A percentile compares a stretch with the other conserved stretches of the same genome.
Conservation (phyloP, 2,113 vertebrate species). For the Narcine bancroftii region DNA sequence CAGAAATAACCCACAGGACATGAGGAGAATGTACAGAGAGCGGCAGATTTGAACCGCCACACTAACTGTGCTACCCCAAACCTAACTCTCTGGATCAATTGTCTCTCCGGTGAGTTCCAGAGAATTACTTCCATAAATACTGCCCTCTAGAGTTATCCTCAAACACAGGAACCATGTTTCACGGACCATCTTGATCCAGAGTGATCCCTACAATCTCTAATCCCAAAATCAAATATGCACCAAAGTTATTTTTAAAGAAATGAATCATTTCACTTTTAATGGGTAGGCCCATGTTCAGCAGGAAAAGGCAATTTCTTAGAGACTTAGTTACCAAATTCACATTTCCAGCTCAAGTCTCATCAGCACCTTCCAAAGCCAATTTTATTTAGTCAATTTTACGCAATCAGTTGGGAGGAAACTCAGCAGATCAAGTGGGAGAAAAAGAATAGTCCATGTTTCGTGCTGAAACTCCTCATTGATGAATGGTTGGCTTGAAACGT, state of each 20-base stretch:
- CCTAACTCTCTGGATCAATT: no score
- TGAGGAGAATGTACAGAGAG: no score
- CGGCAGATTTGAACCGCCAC: no score
- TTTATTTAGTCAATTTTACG: no score
- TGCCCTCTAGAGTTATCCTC: neutral
- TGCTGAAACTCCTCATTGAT: no score
- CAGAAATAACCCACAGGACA: no score
- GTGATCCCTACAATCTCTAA: neutral
- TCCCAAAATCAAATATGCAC: neutral
- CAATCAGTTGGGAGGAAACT: no score
- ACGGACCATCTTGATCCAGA: neutral
- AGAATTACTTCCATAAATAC: neutral
- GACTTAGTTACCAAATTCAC: neutral
- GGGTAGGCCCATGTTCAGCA: neutral
- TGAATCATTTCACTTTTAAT: neutral
- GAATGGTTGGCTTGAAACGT: no score
- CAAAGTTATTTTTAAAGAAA: neutral
- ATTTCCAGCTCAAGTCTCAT: neutral
- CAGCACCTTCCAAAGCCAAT: neutral
- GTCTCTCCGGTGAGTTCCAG: neutral
- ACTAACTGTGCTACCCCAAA: no score
- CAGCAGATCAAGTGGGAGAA: no score
- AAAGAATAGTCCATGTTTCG: no score
- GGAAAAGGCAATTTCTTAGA: neutral
- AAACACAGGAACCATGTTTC: neutral